These are phyloP conservation scores for Leucoptera coffeella DNA, from an alignment of 2,888 invertebrate species.

Conservation along the genomic window DNA sequence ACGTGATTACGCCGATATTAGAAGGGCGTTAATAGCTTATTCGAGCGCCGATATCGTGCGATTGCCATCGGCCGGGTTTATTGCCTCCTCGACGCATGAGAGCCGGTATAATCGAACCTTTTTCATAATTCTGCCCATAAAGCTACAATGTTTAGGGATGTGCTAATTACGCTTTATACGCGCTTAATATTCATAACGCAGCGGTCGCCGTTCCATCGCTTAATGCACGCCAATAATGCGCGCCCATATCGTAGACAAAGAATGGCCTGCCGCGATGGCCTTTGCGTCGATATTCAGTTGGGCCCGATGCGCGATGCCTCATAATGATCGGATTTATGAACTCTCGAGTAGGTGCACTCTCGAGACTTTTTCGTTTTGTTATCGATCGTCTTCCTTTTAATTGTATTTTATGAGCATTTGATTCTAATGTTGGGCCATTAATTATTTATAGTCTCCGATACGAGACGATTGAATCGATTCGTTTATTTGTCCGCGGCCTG, in stretches of 20 bases:
- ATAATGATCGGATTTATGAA: constrained; percentile 50
- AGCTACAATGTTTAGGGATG: constrained; percentile 21
- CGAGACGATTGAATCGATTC: too few species aligned
- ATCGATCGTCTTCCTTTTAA: constrained; percentile 37
- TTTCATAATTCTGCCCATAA: too few species aligned
- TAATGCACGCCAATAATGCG: too few species aligned
- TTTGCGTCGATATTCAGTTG: constrained; percentile 35
- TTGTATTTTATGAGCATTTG: constrained; percentile 55
- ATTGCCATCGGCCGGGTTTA: not conserved
- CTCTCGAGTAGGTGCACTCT: constrained; percentile 38
- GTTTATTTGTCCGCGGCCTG: constrained; percentile 24
- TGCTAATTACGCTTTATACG: too few species aligned
- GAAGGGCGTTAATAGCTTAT: constrained; percentile 17
- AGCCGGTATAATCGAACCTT: too few species aligned
- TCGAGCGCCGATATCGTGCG: constrained; percentile 15
- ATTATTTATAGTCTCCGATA: too few species aligned
- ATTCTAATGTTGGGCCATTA: constrained; percentile 50
- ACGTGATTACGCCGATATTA: constrained; percentile 18
- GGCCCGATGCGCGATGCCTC: constrained; percentile 35
- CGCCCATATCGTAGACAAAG: constrained; percentile 19
- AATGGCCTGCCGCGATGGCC: too few species aligned
- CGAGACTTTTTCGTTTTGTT: constrained; percentile 43
- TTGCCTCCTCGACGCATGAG: not conserved
- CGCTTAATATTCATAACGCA: constrained; percentile 8
- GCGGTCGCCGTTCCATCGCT: constrained; percentile 10